A percentile compares a stretch with the other conserved stretches of the same genome.
Evolutionary conservation across 2,888 invertebrate species (phyloP).

Genomic region (Agrochola litura): DNA sequence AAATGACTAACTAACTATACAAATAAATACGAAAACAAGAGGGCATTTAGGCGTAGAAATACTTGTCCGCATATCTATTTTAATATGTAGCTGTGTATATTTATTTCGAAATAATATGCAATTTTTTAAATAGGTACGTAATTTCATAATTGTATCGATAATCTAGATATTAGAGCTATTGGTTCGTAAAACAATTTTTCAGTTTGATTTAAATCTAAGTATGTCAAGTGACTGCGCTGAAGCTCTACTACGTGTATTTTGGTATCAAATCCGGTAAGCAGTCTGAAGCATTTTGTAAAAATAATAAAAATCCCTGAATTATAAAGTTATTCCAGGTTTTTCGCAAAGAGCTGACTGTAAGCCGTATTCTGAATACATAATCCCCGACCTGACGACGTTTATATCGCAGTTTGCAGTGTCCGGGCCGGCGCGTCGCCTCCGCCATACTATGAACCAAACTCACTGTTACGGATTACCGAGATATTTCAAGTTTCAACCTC

Average conservation of each 20-base stretch:
- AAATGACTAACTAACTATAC: too few relatives aligned
- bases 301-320: constrained; percentile 35
- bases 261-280: constrained; percentile 29
- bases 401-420: constrained; percentile 62
- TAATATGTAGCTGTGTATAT: not conserved
- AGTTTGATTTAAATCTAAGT: not conserved
- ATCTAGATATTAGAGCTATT: not conserved
- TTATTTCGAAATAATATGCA: not conserved
- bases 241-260: not conserved
- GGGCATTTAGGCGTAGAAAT: too few relatives aligned
- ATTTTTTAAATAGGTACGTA: too few relatives aligned
- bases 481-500: constrained; percentile 42
- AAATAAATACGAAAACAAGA: too few relatives aligned
- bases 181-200: not conserved
- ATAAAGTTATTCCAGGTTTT: constrained; percentile 58
- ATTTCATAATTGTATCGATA: not conserved
- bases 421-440: constrained; percentile 9
- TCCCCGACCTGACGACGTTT: constrained; percentile 57
- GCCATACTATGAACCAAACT: constrained; percentile 18
- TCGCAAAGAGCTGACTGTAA: constrained; percentile 55
- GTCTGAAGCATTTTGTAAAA: constrained; percentile 32
- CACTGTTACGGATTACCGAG: constrained; percentile 47
- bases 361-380: constrained; percentile 61
- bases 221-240: not conserved
- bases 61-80: too few relatives aligned